These are phyloP conservation scores for Dicyrtoma fusca DNA, from an alignment of 2,888 invertebrate species.

Conservation along the genomic window DNA sequence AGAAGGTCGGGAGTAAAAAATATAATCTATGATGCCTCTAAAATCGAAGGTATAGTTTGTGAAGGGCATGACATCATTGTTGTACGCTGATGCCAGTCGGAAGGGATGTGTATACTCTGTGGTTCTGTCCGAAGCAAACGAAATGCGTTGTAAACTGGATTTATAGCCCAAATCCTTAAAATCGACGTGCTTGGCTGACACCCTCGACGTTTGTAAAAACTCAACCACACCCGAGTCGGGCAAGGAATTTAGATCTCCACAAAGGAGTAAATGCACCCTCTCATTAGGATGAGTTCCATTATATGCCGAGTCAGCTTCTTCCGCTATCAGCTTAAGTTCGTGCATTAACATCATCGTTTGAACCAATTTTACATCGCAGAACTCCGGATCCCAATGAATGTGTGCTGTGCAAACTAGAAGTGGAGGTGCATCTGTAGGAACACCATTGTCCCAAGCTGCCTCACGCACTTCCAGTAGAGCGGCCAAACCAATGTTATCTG, in stretches of 20 bases:
- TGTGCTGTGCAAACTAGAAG: conserved; percentile 97
- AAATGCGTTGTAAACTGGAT: conserved; percentile 81
- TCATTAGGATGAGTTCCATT: conserved; percentile 64
- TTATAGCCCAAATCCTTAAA: conserved; percentile 96
- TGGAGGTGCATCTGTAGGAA: conserved; percentile 68
- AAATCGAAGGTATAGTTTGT: conserved; percentile 93
- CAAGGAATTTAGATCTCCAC: conserved; percentile 98
- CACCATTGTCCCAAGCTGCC: conserved; percentile 85
- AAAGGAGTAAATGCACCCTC: conserved; percentile 87
- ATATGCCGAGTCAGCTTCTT: conserved; percentile 70
- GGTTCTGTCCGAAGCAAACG: conserved; percentile 75
- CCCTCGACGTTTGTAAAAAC: conserved; percentile 87
- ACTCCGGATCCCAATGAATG: conserved; percentile 99
- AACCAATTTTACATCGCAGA: conserved; percentile 97
- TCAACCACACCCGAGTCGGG: conserved; percentile 98
- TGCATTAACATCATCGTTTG: conserved; percentile 99
- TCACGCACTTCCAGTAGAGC: conserved; percentile 94
- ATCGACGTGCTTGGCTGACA: conserved; percentile 89
- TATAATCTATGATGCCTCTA: conserved; percentile 99
- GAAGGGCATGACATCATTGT: conserved; percentile 67
- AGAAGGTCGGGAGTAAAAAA: conserved; percentile 94
- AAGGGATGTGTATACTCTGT: conserved; percentile 95
- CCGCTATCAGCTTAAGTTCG: conserved; percentile 84
- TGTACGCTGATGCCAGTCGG: conserved; percentile 92
- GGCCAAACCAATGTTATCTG: conserved; percentile 95